phyloP scores from a whole-genome alignment of 2,797 vertebrate species.

The Spizella passerina region DNA sequence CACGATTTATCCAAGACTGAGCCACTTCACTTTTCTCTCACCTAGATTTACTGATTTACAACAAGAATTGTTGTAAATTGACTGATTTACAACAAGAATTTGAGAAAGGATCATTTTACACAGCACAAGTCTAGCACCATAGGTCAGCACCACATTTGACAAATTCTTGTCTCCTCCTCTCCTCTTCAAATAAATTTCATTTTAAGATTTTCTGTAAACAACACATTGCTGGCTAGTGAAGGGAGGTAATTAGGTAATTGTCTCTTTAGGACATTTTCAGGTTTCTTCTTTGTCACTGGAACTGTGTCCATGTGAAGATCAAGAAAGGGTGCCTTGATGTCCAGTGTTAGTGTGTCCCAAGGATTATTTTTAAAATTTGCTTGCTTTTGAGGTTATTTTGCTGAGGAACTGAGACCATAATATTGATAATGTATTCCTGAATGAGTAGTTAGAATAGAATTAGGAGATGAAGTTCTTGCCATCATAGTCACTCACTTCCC shows the following conservation, averaged over 20 bases:
- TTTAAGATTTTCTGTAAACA: not conserved
- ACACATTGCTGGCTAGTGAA: not conserved
- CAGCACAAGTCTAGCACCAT: fast-evolving
- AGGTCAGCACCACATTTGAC: not conserved
- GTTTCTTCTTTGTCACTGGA: not conserved
- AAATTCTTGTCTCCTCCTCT: not conserved
- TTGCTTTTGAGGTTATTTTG: not conserved
- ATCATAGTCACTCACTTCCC: not conserved
- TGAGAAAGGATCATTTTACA: not conserved
- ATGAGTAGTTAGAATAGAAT: not conserved
- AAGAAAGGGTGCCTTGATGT: not conserved
- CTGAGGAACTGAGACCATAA: not conserved
- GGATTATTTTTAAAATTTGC: not conserved
- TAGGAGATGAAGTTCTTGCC: not conserved
- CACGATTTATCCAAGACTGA: not conserved
- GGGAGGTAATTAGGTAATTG: not conserved
- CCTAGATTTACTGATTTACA: not conserved
- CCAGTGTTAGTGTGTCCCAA: not conserved
- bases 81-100: not conserved
- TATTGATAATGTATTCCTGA: not conserved
- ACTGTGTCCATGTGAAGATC: not conserved
- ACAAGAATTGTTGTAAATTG: not conserved
- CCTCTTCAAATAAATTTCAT: not conserved
- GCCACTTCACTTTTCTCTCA: not conserved
- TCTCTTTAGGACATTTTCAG: not conserved